A percentile compares a stretch with the other conserved stretches of the same genome.
Conservation (phyloP, 2,797 vertebrate genomes). For the Alosa sapidissima region DNA sequence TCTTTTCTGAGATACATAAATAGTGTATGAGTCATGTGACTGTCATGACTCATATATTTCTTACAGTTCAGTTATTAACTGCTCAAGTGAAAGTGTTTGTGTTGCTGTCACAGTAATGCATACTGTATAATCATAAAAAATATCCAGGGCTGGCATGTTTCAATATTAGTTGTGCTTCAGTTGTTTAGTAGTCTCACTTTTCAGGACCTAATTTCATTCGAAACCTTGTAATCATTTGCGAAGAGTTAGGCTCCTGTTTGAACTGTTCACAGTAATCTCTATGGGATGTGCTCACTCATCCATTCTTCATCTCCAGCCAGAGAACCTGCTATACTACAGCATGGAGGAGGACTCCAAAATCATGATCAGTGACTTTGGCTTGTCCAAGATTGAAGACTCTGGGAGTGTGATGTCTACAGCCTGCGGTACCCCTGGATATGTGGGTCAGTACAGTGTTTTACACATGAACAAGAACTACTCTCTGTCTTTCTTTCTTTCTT, state of each 20-base stretch:
- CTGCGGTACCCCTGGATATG: conserved; percentile 95
- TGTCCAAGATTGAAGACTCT: conserved; percentile 92
- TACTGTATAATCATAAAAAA: not conserved
- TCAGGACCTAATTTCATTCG: not conserved
- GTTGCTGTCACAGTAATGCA: not conserved
- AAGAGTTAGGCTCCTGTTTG: not conserved
- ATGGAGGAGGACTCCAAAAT: conserved; percentile 97
- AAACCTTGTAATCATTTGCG: not conserved
- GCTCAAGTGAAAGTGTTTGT: not conserved
- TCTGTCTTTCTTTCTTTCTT: not conserved
- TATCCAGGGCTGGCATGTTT: not conserved
- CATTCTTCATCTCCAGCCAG: conserved; percentile 74
- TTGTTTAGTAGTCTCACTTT: not conserved
- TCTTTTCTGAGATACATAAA: not conserved
- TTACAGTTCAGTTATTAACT: not conserved
- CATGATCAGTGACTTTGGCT: conserved; percentile 97
- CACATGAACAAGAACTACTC: conserved; percentile 26
- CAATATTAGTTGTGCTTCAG: not conserved
- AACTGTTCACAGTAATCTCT: not conserved
- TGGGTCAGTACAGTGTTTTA: conserved; percentile 75
- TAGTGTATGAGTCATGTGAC: not conserved
- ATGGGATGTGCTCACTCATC: not conserved
- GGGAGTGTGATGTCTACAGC: conserved; percentile 94
- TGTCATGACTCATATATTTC: not conserved
- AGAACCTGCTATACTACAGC: conserved; percentile 95